These are phyloP conservation scores for Trissonchulus latispiculum DNA, from an alignment of 2,888 invertebrate species.

Conservation along the genomic window DNA sequence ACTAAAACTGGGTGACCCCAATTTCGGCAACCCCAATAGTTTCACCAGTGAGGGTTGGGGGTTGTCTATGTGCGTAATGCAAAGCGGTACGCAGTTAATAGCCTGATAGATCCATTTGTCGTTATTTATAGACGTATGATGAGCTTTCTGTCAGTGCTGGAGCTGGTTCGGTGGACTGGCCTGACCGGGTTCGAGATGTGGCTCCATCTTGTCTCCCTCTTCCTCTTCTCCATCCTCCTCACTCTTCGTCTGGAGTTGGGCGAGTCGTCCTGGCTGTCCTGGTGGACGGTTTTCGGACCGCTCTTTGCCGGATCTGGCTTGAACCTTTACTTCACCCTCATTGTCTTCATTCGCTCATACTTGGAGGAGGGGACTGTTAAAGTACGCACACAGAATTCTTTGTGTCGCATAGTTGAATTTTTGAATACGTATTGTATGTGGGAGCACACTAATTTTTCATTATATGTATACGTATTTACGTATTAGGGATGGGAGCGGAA, in stretches of 20 bases:
- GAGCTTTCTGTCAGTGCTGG: conserved; percentile 73
- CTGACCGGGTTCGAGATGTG: conserved; percentile 89
- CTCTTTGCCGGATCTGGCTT: conserved; percentile 82
- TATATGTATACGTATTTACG: no score
- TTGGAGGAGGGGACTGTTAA: conserved; percentile 58
- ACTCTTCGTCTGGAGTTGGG: conserved; percentile 62
- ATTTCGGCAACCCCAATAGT: no score
- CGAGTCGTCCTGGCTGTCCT: conserved; percentile 55
- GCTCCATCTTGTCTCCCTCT: conserved; percentile 69
- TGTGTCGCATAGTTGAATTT: no score
- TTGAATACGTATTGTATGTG: no score
- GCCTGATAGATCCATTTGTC: no score
- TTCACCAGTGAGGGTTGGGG: no score
- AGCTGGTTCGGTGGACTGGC: conserved; percentile 84
- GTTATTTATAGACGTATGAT: no score
- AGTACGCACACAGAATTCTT: conserved; percentile 38
- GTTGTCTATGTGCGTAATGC: no score
- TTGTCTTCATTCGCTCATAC: conserved; percentile 83
- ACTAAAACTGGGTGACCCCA: no score
- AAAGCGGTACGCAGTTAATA: no score
- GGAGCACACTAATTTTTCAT: no score
- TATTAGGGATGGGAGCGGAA: no score
- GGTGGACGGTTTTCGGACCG: conserved; percentile 84
- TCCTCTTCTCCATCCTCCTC: conserved; percentile 70
- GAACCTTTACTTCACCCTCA: conserved; percentile 86